Conservation (phyloP, 2,888 invertebrate genomes). For the Reticulitermes lucifugus region DNA sequence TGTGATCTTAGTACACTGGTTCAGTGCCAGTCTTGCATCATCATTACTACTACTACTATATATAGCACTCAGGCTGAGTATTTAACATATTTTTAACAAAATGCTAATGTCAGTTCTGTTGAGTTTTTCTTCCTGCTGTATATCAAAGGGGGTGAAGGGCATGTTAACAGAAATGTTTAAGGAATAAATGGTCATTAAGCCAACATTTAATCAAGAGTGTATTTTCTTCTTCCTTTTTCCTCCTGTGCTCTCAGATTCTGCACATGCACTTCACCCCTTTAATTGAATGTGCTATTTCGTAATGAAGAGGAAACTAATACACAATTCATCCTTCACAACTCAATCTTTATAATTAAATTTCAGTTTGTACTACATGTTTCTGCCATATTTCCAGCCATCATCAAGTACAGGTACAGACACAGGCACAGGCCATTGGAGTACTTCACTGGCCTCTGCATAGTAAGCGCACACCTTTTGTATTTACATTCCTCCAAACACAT, state of each 20-base stretch:
- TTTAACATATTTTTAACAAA: conserved; percentile 3
- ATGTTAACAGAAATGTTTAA: not conserved
- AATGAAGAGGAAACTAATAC: too few relatives aligned
- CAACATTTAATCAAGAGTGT: not conserved
- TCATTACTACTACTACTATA: not conserved
- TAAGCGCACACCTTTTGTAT: too few relatives aligned
- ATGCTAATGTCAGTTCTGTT: not conserved
- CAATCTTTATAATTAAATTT: too few relatives aligned
- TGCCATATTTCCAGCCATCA: too few relatives aligned
- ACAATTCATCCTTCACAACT: too few relatives aligned
- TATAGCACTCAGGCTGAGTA: conserved; percentile 18
- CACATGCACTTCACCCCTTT: not conserved
- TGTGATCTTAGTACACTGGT: not conserved
- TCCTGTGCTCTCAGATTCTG: not conserved
- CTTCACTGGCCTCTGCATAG: too few relatives aligned
- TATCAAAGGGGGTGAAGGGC: conserved; percentile 4
- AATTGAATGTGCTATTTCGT: conserved; percentile 17
- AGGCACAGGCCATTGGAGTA: too few relatives aligned
- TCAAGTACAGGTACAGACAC: too few relatives aligned
- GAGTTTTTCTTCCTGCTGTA: conserved; percentile 19
- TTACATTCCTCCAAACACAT: too few relatives aligned
- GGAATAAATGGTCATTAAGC: not conserved
- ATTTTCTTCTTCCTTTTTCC: not conserved
- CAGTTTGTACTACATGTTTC: too few relatives aligned
- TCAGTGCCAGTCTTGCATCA: not conserved